Evolutionary conservation across 2,797 vertebrate genomes (phyloP), one percentile per base, ranked within the genome.

Genomic region (Coregonus ussuriensis): DNA sequence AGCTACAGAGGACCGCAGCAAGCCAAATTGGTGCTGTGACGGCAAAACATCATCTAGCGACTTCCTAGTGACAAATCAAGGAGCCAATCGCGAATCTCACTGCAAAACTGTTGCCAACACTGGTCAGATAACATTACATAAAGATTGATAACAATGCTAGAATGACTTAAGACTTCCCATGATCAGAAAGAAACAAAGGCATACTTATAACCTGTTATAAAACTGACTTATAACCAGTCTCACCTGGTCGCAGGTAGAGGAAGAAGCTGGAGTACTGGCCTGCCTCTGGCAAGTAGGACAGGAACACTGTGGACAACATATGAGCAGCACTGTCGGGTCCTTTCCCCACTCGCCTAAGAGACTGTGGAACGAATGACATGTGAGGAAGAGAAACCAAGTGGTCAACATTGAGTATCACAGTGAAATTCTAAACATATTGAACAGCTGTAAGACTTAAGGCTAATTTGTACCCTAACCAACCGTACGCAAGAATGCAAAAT

Each of bases 221-320:
- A n/a, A 47, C 11, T 47, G 41, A 47, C 41, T 47, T 47, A 11
- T 47, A 25, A 63, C 59, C 59, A 25, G 7, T 41, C 67, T 74
- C 25, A 96, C 96, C 94, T 97, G 96, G n/a, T 79, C 88, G 91
- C 72, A 97, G 91, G 90, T 97, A 97, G 15, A 97, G 93, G 91
- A 97, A 97, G 86, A 97, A 96, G 89, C 96, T 96, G 88, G 96
- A 97, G 83, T 97, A 97, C 84, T 97, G 96, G 59, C 96, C 96
- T 0, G 96, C 96, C 81, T 97, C 96, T 0, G 96, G 96, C 65
- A 97, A 94, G 91, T 97, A 97, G 5, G 96, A 97, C 82, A 97
- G 94, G 87, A 97, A 96, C 47, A 97, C 96, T 0, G 96, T 96
- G 86, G n/a, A 97, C 96, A 35, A n/a, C 96, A 97, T 93, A 97